phyloP scores from a whole-genome alignment of 2,888 invertebrate genomes.

The Oscheius sp. region DNA sequence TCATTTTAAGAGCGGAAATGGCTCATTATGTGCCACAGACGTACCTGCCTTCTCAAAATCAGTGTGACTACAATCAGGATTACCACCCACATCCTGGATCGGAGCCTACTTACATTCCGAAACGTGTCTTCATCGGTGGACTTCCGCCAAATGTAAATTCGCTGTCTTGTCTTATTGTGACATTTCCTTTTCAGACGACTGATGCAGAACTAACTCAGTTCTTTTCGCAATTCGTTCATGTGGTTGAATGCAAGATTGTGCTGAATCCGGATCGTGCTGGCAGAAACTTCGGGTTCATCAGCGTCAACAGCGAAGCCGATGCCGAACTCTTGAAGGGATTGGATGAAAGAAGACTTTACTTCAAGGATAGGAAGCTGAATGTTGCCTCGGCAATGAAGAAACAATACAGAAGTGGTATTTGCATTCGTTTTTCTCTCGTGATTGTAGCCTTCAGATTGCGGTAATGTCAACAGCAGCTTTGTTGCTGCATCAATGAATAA shows the following conservation, averaged over 20 bases:
- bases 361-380: too few relatives aligned
- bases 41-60: too few relatives aligned
- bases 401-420: too few relatives aligned
- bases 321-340: slow-evolving; percentile 75
- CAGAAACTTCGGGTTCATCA: slow-evolving; percentile 88
- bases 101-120: slow-evolving; percentile 80
- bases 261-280: slow-evolving; percentile 93
- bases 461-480: too few relatives aligned
- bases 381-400: too few relatives aligned
- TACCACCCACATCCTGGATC: too few relatives aligned
- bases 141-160: slow-evolving; percentile 79
- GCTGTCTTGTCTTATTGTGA: not conserved
- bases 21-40: too few relatives aligned
- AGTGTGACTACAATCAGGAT: too few relatives aligned
- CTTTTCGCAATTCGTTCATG: slow-evolving; percentile 86
- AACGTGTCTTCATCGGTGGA: slow-evolving; percentile 94
- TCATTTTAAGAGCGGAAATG: too few relatives aligned
- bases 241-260: slow-evolving; percentile 89
- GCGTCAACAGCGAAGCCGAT: slow-evolving; percentile 88
- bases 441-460: too few relatives aligned
- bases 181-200: slow-evolving; percentile 67
- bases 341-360: not conserved
- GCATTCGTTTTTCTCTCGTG: too few relatives aligned
- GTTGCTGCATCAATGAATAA: too few relatives aligned
- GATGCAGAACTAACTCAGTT: slow-evolving; percentile 53